These are phyloP conservation scores for Trichogramma dendrolimi DNA, from an alignment of 2,888 invertebrate genomes.

Conservation along the genomic window DNA sequence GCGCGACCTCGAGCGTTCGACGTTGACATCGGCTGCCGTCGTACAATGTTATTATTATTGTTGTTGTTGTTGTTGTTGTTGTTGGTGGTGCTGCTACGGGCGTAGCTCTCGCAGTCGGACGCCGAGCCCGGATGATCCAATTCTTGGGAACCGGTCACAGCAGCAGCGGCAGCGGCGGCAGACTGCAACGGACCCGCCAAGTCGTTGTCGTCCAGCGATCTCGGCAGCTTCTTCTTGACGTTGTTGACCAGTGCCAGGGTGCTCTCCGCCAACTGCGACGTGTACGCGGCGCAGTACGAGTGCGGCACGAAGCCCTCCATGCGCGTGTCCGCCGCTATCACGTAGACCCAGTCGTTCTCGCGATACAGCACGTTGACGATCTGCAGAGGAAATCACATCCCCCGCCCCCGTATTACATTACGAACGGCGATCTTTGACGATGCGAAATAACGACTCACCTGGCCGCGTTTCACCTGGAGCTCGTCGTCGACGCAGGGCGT, in stretches of 20 bases:
- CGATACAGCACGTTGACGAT: constrained; percentile 91
- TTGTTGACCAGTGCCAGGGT: constrained; percentile 59
- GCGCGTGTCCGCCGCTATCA: constrained; percentile 82
- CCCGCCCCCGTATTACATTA: background rate
- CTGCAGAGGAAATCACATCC: constrained; percentile 46
- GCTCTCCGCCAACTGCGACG: constrained; percentile 69
- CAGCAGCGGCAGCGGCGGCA: no score
- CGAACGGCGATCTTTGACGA: background rate
- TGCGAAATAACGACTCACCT: constrained; percentile 51
- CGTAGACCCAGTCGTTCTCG: constrained; percentile 97
- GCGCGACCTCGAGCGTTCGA: constrained; percentile 18
- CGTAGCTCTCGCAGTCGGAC: constrained; percentile 62
- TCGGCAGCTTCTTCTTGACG: constrained; percentile 81
- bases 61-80: constrained; percentile 41
- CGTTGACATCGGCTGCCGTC: no score
- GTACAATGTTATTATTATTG: no score
- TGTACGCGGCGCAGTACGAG: constrained; percentile 86
- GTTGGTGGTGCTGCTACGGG: constrained; percentile 57
- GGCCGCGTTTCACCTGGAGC: constrained; percentile 79
- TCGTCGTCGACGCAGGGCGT: constrained; percentile 94
- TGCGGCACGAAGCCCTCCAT: constrained; percentile 94
- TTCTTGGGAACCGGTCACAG: constrained; percentile 38
- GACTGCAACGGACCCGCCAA: constrained; percentile 32
- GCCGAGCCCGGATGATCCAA: constrained; percentile 53
- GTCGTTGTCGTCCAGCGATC: constrained; percentile 52